These are phyloP conservation scores for Pleuronectes platessa DNA, from an alignment of 2,113 vertebrate species.

Conservation along the genomic window DNA sequence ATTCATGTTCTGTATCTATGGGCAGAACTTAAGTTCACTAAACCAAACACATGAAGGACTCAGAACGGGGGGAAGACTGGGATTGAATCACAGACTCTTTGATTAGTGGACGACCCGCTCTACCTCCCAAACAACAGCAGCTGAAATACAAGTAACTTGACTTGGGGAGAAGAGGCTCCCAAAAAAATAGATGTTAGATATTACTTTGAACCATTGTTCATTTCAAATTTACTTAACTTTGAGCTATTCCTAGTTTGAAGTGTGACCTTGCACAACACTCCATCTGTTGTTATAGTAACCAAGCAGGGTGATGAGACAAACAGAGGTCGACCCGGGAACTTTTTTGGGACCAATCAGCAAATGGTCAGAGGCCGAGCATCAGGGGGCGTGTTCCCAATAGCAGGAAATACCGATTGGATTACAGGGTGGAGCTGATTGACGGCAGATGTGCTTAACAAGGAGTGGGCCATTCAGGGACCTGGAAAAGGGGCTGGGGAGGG, in stretches of 20 bases:
- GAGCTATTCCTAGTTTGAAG: background rate
- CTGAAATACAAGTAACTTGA: too few species aligned
- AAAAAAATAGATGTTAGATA: background rate
- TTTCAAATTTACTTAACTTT: background rate
- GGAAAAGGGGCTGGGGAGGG: conserved; percentile 30
- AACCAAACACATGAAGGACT: too few species aligned
- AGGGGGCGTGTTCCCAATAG: conserved; percentile 50
- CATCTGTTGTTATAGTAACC: conserved; percentile 54
- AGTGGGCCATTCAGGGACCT: conserved; percentile 59
- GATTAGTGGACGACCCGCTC: too few species aligned
- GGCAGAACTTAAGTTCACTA: too few species aligned
- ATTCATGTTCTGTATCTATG: too few species aligned
- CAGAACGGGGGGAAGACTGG: too few species aligned
- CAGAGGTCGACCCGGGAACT: conserved; percentile 8
- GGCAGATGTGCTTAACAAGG: conserved; percentile 83
- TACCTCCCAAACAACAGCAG: too few species aligned
- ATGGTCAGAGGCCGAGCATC: conserved; percentile 44
- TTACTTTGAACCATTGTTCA: background rate
- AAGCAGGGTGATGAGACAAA: conserved; percentile 22
- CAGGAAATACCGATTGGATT: conserved; percentile 83
- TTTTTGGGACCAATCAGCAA: conserved; percentile 44
- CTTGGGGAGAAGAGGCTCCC: too few species aligned
- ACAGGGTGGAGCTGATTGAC: conserved; percentile 78
- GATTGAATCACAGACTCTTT: too few species aligned
- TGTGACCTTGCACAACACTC: background rate